Conservation (phyloP, 2,888 invertebrate species). For the Mylabris sibirica region DNA sequence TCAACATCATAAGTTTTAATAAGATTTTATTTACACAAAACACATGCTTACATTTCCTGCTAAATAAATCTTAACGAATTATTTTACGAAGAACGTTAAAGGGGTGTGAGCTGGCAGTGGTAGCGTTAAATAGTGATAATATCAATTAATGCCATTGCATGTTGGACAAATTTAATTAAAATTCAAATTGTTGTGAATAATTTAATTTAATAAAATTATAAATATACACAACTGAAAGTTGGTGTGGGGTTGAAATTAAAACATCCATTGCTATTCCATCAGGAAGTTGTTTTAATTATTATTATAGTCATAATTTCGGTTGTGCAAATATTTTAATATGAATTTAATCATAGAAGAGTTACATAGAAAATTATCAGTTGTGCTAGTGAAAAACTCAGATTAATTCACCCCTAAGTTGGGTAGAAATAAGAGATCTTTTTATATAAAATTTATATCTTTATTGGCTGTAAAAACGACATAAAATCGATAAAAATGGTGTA, state of each 20-base stretch:
- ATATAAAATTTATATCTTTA: constrained; percentile 8
- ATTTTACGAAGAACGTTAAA: background rate
- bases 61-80: background rate
- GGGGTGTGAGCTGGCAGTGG: background rate
- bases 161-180: constrained; percentile 2
- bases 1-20: background rate
- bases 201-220: background rate
- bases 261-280: background rate
- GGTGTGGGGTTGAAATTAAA: background rate
- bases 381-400: too few species aligned
- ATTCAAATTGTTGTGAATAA: background rate
- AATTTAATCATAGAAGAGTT: too few species aligned
- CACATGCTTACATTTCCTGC: background rate
- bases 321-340: background rate
- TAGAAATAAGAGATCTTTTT: background rate
- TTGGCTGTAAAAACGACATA: background rate
- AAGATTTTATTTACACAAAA: background rate
- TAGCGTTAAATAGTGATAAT: background rate
- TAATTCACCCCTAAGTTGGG: too few species aligned
- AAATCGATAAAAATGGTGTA: constrained; percentile 2
- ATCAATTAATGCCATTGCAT: background rate
- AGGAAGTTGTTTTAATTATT: too few species aligned
- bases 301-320: background rate
- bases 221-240: background rate
- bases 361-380: too few species aligned